These are phyloP conservation scores for Carpatolechia fugitivella DNA, from an alignment of 2,888 invertebrate genomes.

Conservation along the genomic window DNA sequence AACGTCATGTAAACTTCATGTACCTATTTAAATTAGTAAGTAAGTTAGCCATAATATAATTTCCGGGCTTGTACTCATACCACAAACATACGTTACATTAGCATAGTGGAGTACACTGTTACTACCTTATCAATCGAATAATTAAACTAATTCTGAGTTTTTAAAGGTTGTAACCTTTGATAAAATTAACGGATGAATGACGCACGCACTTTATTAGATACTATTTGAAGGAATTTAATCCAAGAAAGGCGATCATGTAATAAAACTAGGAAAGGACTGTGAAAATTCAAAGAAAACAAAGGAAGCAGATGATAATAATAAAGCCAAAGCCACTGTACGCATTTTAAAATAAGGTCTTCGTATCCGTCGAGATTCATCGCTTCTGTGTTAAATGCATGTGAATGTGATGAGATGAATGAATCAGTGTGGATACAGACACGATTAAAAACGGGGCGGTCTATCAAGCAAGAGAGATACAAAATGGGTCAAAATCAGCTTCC, in stretches of 20 bases:
- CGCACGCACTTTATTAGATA: constrained; percentile 2
- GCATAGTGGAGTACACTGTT: not conserved
- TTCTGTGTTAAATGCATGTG: constrained; percentile 32
- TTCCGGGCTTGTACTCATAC: not conserved
- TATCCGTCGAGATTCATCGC: constrained; percentile 15
- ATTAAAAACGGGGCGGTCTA: constrained; percentile 43
- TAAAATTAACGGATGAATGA: constrained; percentile 48
- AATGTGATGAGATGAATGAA: constrained; percentile 16
- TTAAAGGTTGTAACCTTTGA: constrained; percentile 59
- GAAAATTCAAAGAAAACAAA: not conserved
- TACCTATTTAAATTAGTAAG: not conserved
- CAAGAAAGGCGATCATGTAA: too few relatives aligned
- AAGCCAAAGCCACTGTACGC: too few relatives aligned
- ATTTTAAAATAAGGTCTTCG: too few relatives aligned
- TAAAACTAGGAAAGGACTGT: too few relatives aligned
- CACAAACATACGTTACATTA: not conserved
- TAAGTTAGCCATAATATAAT: not conserved
- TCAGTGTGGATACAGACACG: constrained; percentile 25
- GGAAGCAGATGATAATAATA: constrained; percentile 1
- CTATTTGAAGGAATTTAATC: too few relatives aligned
- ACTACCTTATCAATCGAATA: constrained; percentile 40
- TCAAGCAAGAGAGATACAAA: constrained; percentile 46
- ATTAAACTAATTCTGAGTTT: constrained; percentile 52
- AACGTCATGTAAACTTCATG: too few relatives aligned
- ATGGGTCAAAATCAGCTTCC: constrained; percentile 75